Percentiles rank a stretch among this genome's conserved stretches.
phyloP scores from a whole-genome alignment of 2,797 vertebrate genomes.

The Acridotheres tristis region DNA sequence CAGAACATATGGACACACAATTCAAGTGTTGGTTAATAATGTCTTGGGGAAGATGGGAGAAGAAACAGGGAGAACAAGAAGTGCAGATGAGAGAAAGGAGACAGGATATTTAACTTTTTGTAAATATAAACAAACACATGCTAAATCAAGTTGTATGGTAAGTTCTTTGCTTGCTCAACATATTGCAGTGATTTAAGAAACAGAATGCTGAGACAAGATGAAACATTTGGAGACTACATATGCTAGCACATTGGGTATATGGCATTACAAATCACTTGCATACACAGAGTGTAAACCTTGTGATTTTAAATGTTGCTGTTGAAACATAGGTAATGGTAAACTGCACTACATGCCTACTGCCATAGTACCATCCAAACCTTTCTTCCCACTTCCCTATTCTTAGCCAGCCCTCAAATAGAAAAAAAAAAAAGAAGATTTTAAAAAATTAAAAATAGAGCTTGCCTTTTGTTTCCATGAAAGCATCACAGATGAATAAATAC shows the following conservation, averaged over 20 bases:
- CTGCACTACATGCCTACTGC: background rate
- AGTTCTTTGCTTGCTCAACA: conserved; percentile 35
- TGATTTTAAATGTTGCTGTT: conserved; percentile 22
- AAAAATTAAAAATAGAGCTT: background rate
- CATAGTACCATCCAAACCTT: background rate
- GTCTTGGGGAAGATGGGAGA: background rate
- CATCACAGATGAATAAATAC: conserved; percentile 29
- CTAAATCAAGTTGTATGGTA: background rate
- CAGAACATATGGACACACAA: background rate
- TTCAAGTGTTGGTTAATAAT: background rate
- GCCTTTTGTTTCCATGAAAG: conserved; percentile 16
- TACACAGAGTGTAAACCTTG: conserved; percentile 6
- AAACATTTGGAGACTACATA: conserved; percentile 52
- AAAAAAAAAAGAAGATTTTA: too few relatives aligned
- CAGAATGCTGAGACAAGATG: conserved; percentile 1
- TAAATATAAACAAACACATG: conserved; percentile 35
- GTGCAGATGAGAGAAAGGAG: background rate
- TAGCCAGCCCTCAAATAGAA: background rate
- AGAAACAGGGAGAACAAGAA: background rate
- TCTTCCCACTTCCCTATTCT: background rate
- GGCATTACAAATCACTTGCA: conserved; percentile 13
- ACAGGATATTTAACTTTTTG: conserved; percentile 37
- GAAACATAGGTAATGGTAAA: conserved; percentile 16
- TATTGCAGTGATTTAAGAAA: conserved; percentile 59
- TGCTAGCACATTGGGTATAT: conserved; percentile 24